Conservation (phyloP, 2,797 vertebrate genomes). For the Tamandua tetradactyla region DNA sequence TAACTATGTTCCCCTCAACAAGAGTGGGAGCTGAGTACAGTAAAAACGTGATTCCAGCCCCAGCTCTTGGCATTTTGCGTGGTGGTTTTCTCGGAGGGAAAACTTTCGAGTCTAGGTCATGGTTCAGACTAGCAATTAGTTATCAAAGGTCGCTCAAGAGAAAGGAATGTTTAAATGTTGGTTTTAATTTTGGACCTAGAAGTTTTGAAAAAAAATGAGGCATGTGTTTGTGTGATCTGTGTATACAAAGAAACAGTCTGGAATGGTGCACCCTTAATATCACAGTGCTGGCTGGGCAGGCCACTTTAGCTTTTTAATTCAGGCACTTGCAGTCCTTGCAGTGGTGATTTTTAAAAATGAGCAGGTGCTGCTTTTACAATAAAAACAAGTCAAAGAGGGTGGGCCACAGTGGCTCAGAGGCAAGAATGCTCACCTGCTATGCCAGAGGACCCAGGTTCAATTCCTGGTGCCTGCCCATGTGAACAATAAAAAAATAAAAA, state of each 20-base stretch:
- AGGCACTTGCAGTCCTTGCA: not conserved
- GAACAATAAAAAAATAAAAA: too few species aligned
- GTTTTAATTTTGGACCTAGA: not conserved
- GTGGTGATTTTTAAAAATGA: not conserved
- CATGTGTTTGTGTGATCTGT: accelerated
- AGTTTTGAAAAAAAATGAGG: not conserved
- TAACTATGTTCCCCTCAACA: accelerated
- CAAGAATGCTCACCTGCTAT: too few species aligned
- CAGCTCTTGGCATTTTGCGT: accelerated
- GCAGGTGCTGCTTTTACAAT: not conserved
- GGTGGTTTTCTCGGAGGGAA: not conserved
- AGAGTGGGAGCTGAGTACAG: accelerated
- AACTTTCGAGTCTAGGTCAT: not conserved
- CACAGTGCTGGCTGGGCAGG: not conserved
- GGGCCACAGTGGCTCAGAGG: too few species aligned
- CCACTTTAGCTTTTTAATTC: not conserved
- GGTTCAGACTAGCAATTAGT: not conserved
- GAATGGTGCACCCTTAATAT: accelerated
- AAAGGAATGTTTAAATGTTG: not conserved
- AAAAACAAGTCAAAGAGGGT: not conserved
- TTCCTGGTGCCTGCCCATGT: too few species aligned
- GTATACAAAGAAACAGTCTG: accelerated
- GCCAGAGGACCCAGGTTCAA: too few species aligned
- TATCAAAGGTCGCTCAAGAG: not conserved
- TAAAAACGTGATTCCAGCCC: accelerated